Evolutionary conservation across 1,140 invertebrate genomes (phyloP), one percentile per base, ranked within the genome.

Genomic region (Cydia strobilella): DNA sequence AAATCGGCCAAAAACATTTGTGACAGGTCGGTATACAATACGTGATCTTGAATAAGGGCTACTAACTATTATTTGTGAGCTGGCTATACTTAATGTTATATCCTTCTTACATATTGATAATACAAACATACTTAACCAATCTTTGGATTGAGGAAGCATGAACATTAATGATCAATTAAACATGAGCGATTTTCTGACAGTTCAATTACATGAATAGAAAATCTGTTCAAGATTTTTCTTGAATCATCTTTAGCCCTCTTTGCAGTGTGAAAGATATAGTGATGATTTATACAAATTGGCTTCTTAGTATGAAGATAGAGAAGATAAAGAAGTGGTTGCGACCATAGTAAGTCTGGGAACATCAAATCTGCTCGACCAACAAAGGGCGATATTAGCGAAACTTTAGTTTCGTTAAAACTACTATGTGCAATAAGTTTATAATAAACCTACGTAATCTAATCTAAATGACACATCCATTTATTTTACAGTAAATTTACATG

Each of bases 61-160:
- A 59, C 1, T 23, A 10, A 7, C 54, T 59, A 20, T 59, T 59
- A 59, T 51, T 18, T 51, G 48, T n/a, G 48, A 77, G 76, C 69
- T 73, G 63, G 71, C 75, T 74, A 78, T 74, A 84, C 65, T 75
- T 74, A 74, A 79, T 80, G 77, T 51, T 83, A 77, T 74, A 74
- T 72, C 78, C 77, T 79, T 76, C 80, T 76, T 76, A 78, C 75
- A 59, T 59, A 59, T 59, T 59, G 18, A 20, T 23, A 59, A 76
- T 69, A 77, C 78, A 79, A 82, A 79, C 76, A 45, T 45, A 81
- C 83, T 23, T 86, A 85, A 84, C 83, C 85, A 87, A 90, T 91
- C 88, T 91, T 90, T 91, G 88, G 89, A 89, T 86, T 90, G 84
- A 85, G 83, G 82, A 88, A 85, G 78, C 79, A 82, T 84, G 83